Base-by-base conservation (phyloP, 2,797 vertebrate genomes). In the Erithacus rubecula region DNA sequence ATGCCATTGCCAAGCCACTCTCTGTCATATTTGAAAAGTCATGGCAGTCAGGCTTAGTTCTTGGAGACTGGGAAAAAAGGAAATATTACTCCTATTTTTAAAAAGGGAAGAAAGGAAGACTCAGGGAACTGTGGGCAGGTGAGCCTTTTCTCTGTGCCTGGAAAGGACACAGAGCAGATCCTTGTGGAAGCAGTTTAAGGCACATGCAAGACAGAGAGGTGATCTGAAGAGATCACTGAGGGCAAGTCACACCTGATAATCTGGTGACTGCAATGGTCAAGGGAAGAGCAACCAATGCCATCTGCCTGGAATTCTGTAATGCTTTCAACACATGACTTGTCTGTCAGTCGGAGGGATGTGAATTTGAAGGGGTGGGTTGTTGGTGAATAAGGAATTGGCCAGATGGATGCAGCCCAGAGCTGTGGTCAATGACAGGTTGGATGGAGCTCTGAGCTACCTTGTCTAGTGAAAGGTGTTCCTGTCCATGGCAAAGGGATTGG, bases 241-340 rank as follows among this genome's bases (percentile, higher is more conserved):
- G 44, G 52, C 39, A 32, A 34, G 34, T 30, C 11, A 4, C 39
- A 30, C 27, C 44, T 46, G 44, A 19, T 18, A 8, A 3, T 27
- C 44, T 65, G 34, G 26, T 52, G 44, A 9, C 65, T 59, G 72
- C 58, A 59, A 6, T 41, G 52, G 19, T 7, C 12, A 71, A 46
- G 37, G 30, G 26, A 59, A 41, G 26, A 69, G 36, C 36, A 62
- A 15, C 11, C 39, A 41, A 3, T 71, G 52, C 20, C 21, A 21
- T 20, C 52, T 78, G 39, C 34, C 39, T 36, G 11, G 39, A 78
- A 78, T 52, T 41, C 26, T 52, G 52, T 65, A 29, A 78, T 46
- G 44, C 30, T 53, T 59, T 32, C 0, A 0, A 32, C 8, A 46
- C 18, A 16, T 1, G 3, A 17, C 52, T 46, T 36, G 4, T 15